Base-by-base conservation (phyloP, 1,140 invertebrate genomes). In the Manduca sexta region DNA sequence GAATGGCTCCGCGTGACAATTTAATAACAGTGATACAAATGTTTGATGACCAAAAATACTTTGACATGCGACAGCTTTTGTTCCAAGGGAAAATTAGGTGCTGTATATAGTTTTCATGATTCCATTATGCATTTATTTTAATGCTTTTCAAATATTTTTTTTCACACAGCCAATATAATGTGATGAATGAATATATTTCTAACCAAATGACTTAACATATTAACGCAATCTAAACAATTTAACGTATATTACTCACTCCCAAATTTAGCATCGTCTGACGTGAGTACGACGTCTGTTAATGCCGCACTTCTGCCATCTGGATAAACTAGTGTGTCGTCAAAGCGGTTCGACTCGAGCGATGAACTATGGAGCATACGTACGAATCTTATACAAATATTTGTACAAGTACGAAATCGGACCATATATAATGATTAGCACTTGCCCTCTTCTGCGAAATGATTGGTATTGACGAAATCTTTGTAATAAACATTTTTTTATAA, bases 271-370 rank as follows among this genome's bases (percentile, higher is more conserved):
- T 48, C 45, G 54, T 56, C 56, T 60, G 66, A 66, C 59, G 69
- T 57, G 12, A 42, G 26, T 43, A 30, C 21, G 21, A 14, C 26
- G 26, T 3, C 26, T 15, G 14, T 64, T 49, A 57, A n/a, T n/a
- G 38, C 63, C 64, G 39, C 63, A 59, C 51, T 69, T 65, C 45
- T 47, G 64, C 64, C 74, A 74, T 78, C 69, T 77, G 72, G 69
- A 46, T 49, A 31, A 45, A 57, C 59, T 43, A 30, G 26, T 30
- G 4, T 21, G 41, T 43, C 13, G 41, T 40, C 18, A 18, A 13
- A 12, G 38, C 38, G 18, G 38, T 17, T 40, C 17, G 38, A 40
- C 38, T 13, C 35, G 35, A 21, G 12, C 39, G 41, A 14, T 31
- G 41, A 43, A 7, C 41, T 41, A 21, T 21, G 8, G 8, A 10